Percentiles rank a stretch among this genome's conserved stretches.
Evolutionary conservation across 1,140 invertebrate genomes (phyloP).

Genomic region (Drosophila mojavensis): DNA sequence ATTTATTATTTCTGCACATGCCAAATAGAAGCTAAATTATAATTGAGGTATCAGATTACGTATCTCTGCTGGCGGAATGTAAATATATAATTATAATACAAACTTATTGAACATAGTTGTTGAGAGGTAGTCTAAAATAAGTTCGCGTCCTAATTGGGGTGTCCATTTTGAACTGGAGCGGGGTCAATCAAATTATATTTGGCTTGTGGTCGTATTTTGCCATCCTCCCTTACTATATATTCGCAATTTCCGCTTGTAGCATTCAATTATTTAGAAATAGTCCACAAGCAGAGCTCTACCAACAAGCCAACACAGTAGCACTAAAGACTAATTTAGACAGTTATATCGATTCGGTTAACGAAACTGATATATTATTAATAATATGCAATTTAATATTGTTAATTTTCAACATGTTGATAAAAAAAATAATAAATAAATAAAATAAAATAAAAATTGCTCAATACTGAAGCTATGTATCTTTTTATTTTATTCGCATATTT

Average conservation of each 20-base stretch:
- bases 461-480: too few relatives aligned
- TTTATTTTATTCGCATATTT: too few relatives aligned
- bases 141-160: not conserved
- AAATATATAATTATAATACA: not conserved
- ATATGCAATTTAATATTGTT: not conserved
- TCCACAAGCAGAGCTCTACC: constrained; percentile 1
- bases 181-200: not conserved
- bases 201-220: constrained; percentile 1
- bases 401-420: too few relatives aligned
- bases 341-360: not conserved
- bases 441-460: too few relatives aligned
- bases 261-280: constrained; percentile 11
- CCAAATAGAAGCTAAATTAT: too few relatives aligned
- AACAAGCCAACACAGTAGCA: not conserved
- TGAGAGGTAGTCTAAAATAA: not conserved
- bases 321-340: not conserved
- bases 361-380: not conserved
- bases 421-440: too few relatives aligned
- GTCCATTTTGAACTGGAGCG: not conserved
- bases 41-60: too few relatives aligned
- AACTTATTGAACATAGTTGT: not conserved
- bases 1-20: not conserved
- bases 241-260: constrained; percentile 15
- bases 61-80: not conserved
- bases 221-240: constrained; percentile 3